Evolutionary conservation across 1,140 invertebrate species (phyloP).

Genomic region (Cyphomyrmex costatus): DNA sequence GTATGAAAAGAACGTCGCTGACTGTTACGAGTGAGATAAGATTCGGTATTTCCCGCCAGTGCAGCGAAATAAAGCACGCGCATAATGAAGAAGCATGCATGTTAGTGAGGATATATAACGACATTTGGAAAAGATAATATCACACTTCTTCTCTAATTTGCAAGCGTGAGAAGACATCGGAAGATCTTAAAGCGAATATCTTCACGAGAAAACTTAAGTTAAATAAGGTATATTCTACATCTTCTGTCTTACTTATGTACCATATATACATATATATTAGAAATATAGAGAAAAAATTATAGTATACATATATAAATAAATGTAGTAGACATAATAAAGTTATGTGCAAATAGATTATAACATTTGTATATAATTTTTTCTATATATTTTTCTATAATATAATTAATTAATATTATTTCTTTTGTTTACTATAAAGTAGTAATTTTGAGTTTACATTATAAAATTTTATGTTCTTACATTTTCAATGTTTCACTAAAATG

Average conservation of each 20-base stretch:
- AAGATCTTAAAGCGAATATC: not conserved
- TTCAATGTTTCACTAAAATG: constrained; percentile 1
- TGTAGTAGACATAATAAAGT: no score
- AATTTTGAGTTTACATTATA: not conserved
- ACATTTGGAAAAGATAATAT: not conserved
- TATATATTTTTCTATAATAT: not conserved
- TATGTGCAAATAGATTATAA: not conserved
- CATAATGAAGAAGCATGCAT: not conserved
- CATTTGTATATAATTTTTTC: not conserved
- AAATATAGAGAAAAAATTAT: not conserved
- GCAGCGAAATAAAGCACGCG: not conserved
- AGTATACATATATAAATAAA: not conserved
- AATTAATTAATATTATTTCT: not conserved
- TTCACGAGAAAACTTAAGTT: not conserved
- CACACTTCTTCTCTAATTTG: constrained; percentile 10
- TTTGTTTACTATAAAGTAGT: not conserved
- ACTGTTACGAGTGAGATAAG: constrained; percentile 27
- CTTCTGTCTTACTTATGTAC: not conserved
- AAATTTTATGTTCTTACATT: not conserved
- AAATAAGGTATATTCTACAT: not conserved
- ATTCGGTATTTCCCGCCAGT: constrained; percentile 32
- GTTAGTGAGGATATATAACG: constrained; percentile 28
- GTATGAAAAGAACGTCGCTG: constrained; percentile 8
- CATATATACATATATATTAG: not conserved
- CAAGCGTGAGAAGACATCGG: constrained; percentile 36